These are phyloP conservation scores for Stichodactyla helianthus DNA, from an alignment of 64 coral and sea anemone species.

Conservation along the genomic window DNA sequence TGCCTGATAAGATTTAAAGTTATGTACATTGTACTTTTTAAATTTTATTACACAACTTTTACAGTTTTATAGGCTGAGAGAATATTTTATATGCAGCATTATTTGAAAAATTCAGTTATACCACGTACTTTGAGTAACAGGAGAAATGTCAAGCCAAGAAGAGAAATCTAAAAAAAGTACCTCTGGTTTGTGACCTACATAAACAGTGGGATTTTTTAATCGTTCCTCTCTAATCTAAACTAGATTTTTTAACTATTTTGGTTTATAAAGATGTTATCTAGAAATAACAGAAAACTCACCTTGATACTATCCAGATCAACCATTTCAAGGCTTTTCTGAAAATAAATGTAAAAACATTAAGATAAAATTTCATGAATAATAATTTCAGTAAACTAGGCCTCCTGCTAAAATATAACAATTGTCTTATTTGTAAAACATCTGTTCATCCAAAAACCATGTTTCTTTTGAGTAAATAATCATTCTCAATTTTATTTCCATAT, in stretches of 20 bases:
- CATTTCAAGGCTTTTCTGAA: background rate
- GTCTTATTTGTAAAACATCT: conserved; percentile 11
- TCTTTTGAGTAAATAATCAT: background rate
- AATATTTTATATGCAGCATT: background rate
- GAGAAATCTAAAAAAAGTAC: background rate
- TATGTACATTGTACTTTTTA: too few relatives aligned
- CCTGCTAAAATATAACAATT: conserved; percentile 5
- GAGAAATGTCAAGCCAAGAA: background rate
- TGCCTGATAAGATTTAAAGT: background rate
- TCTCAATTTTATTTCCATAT: background rate
- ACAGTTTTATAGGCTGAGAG: background rate
- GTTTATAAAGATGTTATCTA: background rate
- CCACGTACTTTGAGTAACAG: background rate
- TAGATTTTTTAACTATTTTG: background rate
- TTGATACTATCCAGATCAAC: background rate
- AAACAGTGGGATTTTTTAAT: conserved; percentile 1
- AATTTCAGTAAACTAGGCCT: background rate
- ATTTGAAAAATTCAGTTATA: background rate
- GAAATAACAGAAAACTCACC: background rate
- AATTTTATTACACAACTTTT: background rate
- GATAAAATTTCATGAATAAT: background rate
- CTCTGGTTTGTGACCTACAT: background rate
- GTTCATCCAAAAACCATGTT: background rate
- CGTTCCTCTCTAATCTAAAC: background rate
- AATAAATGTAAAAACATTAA: background rate